Base-by-base conservation (phyloP, 2,113 vertebrate genomes). In the Copsychus sechellarum region DNA sequence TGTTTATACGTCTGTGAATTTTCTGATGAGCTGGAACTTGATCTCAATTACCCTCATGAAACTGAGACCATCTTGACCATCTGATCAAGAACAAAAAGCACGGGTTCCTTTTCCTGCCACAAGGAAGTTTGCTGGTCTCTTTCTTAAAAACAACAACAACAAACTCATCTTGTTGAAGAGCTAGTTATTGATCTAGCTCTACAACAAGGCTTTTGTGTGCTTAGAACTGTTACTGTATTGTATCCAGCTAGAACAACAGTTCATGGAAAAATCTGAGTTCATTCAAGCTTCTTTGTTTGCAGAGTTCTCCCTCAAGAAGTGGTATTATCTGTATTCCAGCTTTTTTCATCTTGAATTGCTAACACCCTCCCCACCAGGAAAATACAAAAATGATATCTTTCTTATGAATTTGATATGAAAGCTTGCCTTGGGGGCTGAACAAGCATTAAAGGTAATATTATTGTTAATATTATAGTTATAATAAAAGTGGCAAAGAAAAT, bases 41-140 rank as follows among this genome's bases (percentile, higher is more conserved):
- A 93, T 90, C 90, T 94, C 90, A 80, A 66, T 94, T 84, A 53
- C 33, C 24, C 61, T 84, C 70, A 42, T 89, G 69, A 69, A 93
- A 81, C 3, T 0, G 3, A 72, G 57, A 81, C n/a, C 48, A 50
- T 62, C 31, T 48, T 33, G 45, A 71, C 42, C 56, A 69, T 64
- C 79, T 69, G 88, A 90, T 90, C 54, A 50, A 82, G 71, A 31
- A 40, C 60, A 45, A 57, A 64, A 69, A 38, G 3, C 15, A 2
- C 31, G 65, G 50, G 21, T 19, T 62, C 31, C 40, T 80, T 92
- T 86, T 64, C 62, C 48, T 77, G 43, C 28, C 18, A 62, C 14
- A 8, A 48, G 43, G 28, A 90, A 70, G 10, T 56, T 36, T 53
- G 21, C 43, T 22, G 54, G 34, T 69, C 17, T 76, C 54, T 54